phyloP scores from a whole-genome alignment of 1,140 invertebrate species.

The Ectropis grisescens region DNA sequence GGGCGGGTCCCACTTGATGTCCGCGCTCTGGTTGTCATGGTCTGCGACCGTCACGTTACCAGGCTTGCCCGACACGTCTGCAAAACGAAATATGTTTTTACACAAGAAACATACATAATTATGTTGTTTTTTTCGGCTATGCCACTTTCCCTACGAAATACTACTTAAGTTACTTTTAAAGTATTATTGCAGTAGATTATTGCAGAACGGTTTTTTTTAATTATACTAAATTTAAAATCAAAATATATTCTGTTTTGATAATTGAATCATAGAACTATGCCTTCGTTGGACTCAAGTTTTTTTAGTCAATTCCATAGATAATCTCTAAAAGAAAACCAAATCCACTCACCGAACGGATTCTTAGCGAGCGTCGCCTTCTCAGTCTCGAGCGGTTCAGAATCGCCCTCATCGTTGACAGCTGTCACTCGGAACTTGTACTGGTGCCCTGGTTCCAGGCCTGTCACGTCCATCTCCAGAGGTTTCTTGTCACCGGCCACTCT shows the following conservation, averaged over 20 bases:
- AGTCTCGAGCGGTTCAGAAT: slow-evolving; percentile 93
- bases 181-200: too few species aligned
- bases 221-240: too few species aligned
- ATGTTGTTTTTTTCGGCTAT: too few species aligned
- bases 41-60: slow-evolving; percentile 92
- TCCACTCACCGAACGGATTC: slow-evolving; percentile 96
- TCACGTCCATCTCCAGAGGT: slow-evolving; percentile 88
- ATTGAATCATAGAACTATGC: too few species aligned
- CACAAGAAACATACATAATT: too few species aligned
- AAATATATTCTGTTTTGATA: too few species aligned
- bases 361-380: slow-evolving; percentile 90
- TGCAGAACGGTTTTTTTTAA: too few species aligned
- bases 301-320: too few species aligned
- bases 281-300: too few species aligned
- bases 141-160: too few species aligned
- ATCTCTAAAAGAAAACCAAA: too few species aligned
- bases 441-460: slow-evolving; percentile 89
- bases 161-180: too few species aligned
- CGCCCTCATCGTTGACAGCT: slow-evolving; percentile 96
- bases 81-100: background rate
- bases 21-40: slow-evolving; percentile 94
- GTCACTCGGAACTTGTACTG: slow-evolving; percentile 97
- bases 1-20: slow-evolving; percentile 95
- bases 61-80: slow-evolving; percentile 87
- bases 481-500: slow-evolving; percentile 78